phyloP scores from a whole-genome alignment of 2,113 vertebrate genomes.

The Strix aluco region DNA sequence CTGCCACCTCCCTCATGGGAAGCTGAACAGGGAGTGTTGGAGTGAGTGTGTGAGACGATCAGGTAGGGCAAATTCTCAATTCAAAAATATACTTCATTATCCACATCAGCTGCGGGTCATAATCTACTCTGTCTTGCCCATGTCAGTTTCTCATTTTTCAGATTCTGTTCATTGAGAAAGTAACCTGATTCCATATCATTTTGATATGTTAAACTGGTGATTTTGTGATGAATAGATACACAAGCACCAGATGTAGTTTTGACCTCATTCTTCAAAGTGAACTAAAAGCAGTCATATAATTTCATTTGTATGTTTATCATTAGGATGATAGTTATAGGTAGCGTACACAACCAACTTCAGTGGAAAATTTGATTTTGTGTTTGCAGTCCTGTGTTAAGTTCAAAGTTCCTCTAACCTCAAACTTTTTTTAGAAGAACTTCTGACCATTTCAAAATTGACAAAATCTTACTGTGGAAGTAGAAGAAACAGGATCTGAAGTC shows the following conservation, averaged over 20 bases:
- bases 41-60: background rate
- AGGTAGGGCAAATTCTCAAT: background rate
- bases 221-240: background rate
- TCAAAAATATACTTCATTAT: background rate
- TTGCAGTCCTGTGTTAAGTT: background rate
- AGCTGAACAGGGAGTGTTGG: background rate
- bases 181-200: background rate
- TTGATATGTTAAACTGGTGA: background rate
- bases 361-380: background rate
- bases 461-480: background rate
- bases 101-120: background rate
- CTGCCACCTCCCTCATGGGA: background rate
- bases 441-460: background rate
- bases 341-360: background rate
- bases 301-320: background rate
- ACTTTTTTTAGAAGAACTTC: background rate
- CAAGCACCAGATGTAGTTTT: background rate
- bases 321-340: background rate
- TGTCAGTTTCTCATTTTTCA: background rate
- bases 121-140: background rate
- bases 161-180: background rate
- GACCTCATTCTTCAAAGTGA: background rate
- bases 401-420: background rate
- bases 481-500: background rate
- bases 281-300: background rate